A percentile compares a stretch with the other conserved stretches of the same genome.
These are phyloP conservation scores for Aptenodytes forsteri DNA, from an alignment of 2,113 vertebrate genomes.

Conservation along the genomic window DNA sequence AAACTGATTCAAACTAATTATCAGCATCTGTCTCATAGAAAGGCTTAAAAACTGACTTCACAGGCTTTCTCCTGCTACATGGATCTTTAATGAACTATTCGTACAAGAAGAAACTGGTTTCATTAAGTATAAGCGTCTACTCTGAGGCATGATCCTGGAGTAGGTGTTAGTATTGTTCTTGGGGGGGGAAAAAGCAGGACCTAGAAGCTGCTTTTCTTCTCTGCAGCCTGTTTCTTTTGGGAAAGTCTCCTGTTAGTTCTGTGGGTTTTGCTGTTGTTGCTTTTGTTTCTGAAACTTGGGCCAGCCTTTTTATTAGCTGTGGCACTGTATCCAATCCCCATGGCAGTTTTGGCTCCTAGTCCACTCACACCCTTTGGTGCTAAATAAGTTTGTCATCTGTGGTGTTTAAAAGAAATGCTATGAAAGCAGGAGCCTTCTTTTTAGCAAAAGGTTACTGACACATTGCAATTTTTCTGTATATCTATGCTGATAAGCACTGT, in stretches of 20 bases:
- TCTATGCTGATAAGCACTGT: not conserved
- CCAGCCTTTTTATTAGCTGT: not conserved
- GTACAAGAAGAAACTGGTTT: not conserved
- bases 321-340: not conserved
- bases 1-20: not conserved
- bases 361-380: not conserved
- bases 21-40: not conserved
- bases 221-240: not conserved
- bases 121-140: not conserved
- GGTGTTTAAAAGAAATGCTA: not conserved
- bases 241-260: not conserved
- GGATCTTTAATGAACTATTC: not conserved
- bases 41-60: not conserved
- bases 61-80: not conserved
- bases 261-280: not conserved
- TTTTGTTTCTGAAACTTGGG: not conserved
- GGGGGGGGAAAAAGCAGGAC: rapidly evolving
- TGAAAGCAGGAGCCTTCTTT: not conserved
- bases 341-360: not conserved
- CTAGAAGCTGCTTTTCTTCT: not conserved
- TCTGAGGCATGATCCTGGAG: not conserved
- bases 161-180: not conserved
- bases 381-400: not conserved
- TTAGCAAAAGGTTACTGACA: not conserved
- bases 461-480: not conserved